Base-by-base conservation (phyloP, 2,113 vertebrate species). In the Pongo pygmaeus region DNA sequence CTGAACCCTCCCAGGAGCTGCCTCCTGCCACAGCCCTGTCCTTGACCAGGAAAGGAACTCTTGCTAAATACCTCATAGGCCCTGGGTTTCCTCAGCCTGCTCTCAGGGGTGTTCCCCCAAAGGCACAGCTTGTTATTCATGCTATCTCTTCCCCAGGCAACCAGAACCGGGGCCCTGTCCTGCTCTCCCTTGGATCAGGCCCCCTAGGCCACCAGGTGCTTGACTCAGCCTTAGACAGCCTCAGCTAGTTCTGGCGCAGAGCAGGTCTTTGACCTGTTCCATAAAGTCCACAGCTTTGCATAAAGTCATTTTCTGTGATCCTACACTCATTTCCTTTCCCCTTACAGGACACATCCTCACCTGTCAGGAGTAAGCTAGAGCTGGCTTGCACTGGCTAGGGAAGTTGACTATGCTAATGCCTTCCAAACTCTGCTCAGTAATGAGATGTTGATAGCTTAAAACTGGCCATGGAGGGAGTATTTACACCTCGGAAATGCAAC, bases 351-450 rank as follows among this genome's bases (percentile, higher is more conserved):
- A 17, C 2, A 16, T 69, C 40, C 40, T 48, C 8, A 23, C 43
- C n/a, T 87, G 61, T 40, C 5, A 25, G 17, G 7, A 48, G 6
- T 3, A 2, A 14, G n/a, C 75, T 10, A n/a, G 8, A 30, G 25
- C 32, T 2, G 6, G 38, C 43, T 14, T 75, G 38, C 1, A 0
- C 35, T 6, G 2, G 4, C n/a, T 38, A 11, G 35, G 13, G 4
- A 38, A 57, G 13, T 20, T 2, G 10, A 40, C 8, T 16, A 5
- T 79, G 22, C 32, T 74, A 8, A 55, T 64, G 48, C 84, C 35
- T 61, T 75, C 40, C 48, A 69, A 52, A 59, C 5, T 43, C 40
- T 40, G 14, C 72, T 77, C 57, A 70, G 50, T 78, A 46, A 72
- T 17, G 30, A 93, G n/a, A 72, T 79, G 14, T 13, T 55, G 25